Percentiles rank a stretch among this genome's conserved stretches.
Evolutionary conservation across 2,113 vertebrate species (phyloP).

Genomic region (Psephotus haematonotus): DNA sequence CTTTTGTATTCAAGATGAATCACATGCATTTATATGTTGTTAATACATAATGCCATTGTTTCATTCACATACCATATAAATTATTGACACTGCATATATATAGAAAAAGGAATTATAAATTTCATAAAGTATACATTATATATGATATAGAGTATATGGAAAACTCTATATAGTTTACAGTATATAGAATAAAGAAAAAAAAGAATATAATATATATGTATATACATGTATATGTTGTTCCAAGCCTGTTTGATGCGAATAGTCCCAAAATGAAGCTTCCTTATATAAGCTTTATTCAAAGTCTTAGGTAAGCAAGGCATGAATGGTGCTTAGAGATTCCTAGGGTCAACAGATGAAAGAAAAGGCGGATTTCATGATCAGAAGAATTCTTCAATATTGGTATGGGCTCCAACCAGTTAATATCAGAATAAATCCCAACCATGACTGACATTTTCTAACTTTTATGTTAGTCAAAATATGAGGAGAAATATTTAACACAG

Average conservation of each 20-base stretch:
- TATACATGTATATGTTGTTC: not conserved
- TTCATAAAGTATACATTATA: not conserved
- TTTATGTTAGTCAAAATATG: not conserved
- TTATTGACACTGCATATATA: not conserved
- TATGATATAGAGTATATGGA: not conserved
- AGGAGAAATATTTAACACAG: not conserved
- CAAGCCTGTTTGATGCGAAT: not conserved
- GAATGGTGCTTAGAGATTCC: not conserved
- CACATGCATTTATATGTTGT: not conserved
- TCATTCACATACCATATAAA: not conserved
- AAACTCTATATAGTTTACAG: not conserved
- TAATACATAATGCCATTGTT: not conserved
- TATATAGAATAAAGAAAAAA: not conserved
- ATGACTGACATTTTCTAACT: not conserved
- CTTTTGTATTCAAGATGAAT: not conserved
- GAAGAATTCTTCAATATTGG: not conserved
- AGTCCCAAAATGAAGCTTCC: not conserved
- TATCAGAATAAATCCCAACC: not conserved
- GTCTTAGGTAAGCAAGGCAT: not conserved
- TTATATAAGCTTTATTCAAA: not conserved
- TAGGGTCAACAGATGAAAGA: not conserved
- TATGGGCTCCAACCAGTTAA: not conserved
- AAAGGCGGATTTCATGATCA: not conserved
- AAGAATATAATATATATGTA: too few relatives aligned
- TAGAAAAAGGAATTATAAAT: not conserved